Conservation (phyloP, 2,888 invertebrate genomes). For the Auanema sp. region DNA sequence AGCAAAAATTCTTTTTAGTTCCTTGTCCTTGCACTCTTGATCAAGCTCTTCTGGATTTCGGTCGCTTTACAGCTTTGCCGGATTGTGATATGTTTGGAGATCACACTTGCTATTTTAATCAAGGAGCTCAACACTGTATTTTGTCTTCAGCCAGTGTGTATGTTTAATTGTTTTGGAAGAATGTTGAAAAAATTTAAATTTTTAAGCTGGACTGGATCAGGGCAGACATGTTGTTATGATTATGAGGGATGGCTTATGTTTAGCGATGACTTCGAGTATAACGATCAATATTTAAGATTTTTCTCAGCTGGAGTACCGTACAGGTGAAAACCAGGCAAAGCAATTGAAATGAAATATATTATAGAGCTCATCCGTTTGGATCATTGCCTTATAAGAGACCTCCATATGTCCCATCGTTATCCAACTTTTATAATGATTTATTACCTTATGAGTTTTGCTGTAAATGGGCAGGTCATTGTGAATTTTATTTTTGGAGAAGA, state of each 20-base stretch:
- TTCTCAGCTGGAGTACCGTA: constrained; percentile 87
- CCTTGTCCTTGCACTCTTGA: neutral
- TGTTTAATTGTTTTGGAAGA: constrained; percentile 8
- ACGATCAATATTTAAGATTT: constrained; percentile 64
- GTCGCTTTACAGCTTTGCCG: constrained; percentile 84
- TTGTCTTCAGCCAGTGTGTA: constrained; percentile 78
- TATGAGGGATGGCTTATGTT: constrained; percentile 84
- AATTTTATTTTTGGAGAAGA: constrained; percentile 83
- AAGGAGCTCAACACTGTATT: constrained; percentile 81
- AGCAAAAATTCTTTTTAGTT: neutral
- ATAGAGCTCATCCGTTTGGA: constrained; percentile 43
- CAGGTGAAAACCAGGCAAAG: no score
- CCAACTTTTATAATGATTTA: constrained; percentile 92
- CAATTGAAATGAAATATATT: no score
- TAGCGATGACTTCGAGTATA: constrained; percentile 82
- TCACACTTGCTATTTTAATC: constrained; percentile 79
- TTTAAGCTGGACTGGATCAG: constrained; percentile 64
- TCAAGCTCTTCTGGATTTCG: constrained; percentile 74
- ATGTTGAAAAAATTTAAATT: constrained; percentile 2
- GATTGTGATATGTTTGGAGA: constrained; percentile 87
- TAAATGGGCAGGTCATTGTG: constrained; percentile 78
- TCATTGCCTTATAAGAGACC: constrained; percentile 41
- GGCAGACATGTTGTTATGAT: constrained; percentile 94
- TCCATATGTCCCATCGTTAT: constrained; percentile 76
- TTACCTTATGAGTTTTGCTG: constrained; percentile 71